Percentiles rank a stretch among this genome's conserved stretches.
These are phyloP conservation scores for Pecten maximus DNA, from an alignment of 2,888 invertebrate genomes.

Conservation along the genomic window DNA sequence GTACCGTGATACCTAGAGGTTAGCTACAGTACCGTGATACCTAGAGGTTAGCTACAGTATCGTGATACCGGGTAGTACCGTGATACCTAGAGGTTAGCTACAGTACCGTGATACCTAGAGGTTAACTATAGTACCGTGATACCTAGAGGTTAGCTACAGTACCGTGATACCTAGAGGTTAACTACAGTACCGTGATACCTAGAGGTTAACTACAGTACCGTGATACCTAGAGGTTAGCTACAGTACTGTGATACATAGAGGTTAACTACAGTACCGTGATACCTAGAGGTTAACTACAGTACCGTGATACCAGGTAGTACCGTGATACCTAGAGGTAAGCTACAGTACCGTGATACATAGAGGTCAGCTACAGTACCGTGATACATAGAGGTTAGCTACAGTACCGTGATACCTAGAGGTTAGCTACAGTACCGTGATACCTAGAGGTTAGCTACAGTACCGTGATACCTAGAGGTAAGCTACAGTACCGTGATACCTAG, in stretches of 20 bases:
- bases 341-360: not conserved
- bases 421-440: not conserved
- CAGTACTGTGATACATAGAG: not conserved
- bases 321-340: not conserved
- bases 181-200: not conserved
- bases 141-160: not conserved
- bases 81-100: not conserved
- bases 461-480: not conserved
- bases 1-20: not conserved
- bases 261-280: not conserved
- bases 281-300: too few species aligned
- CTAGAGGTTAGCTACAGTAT: not conserved
- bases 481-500: not conserved
- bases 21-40: not conserved
- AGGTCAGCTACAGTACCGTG: not conserved
- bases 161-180: not conserved
- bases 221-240: not conserved
- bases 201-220: not conserved
- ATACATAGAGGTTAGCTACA: not conserved
- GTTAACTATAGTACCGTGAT: too few species aligned
- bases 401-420: not conserved
- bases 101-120: not conserved
- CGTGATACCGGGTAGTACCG: not conserved
- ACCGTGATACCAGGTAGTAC: too few species aligned
- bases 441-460: too few species aligned